Base-by-base conservation (phyloP, 2,797 vertebrate genomes). In the Onychomys arenicola region DNA sequence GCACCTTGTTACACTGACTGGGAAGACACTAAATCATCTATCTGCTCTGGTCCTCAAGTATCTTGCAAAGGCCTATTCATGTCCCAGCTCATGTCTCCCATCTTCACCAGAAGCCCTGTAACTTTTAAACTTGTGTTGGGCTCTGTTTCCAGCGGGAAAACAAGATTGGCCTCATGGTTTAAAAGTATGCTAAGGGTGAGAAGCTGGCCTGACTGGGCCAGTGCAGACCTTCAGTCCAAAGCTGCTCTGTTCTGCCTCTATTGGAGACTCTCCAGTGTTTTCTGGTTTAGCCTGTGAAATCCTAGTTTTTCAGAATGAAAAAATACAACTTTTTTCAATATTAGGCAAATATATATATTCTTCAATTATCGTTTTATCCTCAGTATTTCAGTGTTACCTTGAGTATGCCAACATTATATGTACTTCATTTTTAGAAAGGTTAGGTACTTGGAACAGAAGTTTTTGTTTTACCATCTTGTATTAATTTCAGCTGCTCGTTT, bases 261-360 rank as follows among this genome's bases (percentile, higher is more conserved):
- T 57, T 94, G 78, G 73, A 78, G 61, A 46, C n/a, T 57, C 46
- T 87, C 34, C 78, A 25, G 17, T 67, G 27, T 88, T 46, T 91
- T 65, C 78, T 57, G 10, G 84, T 96, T 93, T 84, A 67, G 14
- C 43, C 90, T 89, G 49, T 81, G 43, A 89, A 93, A 89, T 76
- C 43, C 52, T 80, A 0, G 9, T 82, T 61, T 82, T 82, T 59
- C 57, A 82, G 80, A 82, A 82, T 59, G 55, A 52, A 88, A 88
- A 93, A 71, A 67, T 34, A 11, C 9, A 61, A 6, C 19, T 29
- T 23, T 78, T 93, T 82, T 95, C 32, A 83, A 78, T 21, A 11
- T 40, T 81, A 92, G 59, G 52, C 76, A 67, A 71, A 10, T 61
- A 23, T 61, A 63, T 63, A 63, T 63, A 29, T 63, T 27, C 25